phyloP scores from a whole-genome alignment of 2,113 vertebrate genomes.

The Mesembrinibis cayennensis region DNA sequence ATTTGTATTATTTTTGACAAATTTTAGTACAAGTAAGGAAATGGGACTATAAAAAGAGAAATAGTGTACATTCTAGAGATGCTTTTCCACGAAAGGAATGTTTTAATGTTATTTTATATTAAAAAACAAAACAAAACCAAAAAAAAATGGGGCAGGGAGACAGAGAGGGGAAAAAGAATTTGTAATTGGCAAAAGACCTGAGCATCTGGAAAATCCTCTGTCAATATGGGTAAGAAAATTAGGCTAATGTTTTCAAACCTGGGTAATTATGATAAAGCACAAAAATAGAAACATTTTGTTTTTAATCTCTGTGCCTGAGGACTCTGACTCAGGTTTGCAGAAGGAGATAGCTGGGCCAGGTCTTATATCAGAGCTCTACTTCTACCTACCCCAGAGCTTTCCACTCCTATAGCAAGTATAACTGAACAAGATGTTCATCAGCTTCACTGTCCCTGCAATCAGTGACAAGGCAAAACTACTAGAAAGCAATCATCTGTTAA shows the following conservation, averaged over 20 bases:
- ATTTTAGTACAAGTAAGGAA: neutral
- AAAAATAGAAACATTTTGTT: neutral
- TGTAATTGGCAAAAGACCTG: neutral
- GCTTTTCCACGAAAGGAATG: neutral
- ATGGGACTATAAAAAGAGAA: neutral
- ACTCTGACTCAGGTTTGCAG: neutral
- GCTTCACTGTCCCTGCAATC: neutral
- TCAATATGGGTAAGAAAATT: neutral
- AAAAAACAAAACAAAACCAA: neutral
- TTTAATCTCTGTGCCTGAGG: neutral
- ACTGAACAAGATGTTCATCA: neutral
- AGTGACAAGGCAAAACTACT: neutral
- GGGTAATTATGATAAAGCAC: neutral
- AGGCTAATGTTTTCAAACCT: neutral
- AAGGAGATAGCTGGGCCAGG: neutral
- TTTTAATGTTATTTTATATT: neutral
- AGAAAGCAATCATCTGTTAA: neutral
- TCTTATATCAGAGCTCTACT: neutral
- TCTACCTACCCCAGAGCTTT: neutral
- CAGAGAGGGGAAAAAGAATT: accelerated
- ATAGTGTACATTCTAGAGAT: neutral
- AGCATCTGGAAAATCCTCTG: neutral
- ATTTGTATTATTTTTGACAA: neutral
- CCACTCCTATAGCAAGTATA: neutral
- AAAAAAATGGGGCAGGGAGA: accelerated